Evolutionary conservation across 1,140 invertebrate genomes (phyloP), one percentile per base, ranked within the genome.

Genomic region (Lordiphosa stackelbergi): DNA sequence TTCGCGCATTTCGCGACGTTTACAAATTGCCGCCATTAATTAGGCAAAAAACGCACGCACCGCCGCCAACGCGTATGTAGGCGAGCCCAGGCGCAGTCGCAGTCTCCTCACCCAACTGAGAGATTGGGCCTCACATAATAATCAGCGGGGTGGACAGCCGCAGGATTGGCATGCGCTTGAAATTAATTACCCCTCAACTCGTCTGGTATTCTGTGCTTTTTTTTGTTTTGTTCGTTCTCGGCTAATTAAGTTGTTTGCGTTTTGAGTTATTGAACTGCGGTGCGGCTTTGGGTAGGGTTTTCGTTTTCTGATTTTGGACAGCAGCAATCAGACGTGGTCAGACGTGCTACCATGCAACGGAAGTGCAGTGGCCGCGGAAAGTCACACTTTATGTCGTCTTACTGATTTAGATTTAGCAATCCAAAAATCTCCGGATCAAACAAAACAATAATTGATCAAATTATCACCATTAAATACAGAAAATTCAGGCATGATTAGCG

Each of bases 11-110:
- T 79, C 59, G 71, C 71, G 79, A 85, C 79, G 81, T 85, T 85
- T 85, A 85, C 81, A 85, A 85, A 85, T 85, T 85, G 73, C 79
- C 56, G 71, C 71, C 74, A 85, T 85, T 85, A 85, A 85, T 85
- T 85, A 85, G 72, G 72, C 72, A 81, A 81, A 83, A 83, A 83
- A 83, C 63, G 64, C 78, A 73, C 77, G 72, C 69, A 72, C 59
- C 53, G 51, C 58, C 72, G 63, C 51, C 63, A 56, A 59, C 65
- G 72, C 53, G 12, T 54, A 16, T 40, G 74, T 79, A 71, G 74
- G 74, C 74, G 75, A 74, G 38, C 62, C 72, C 57, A 49, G 54
- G 66, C 62, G 42, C 62, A 62, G 56, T 12, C 43, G 7, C 43
- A 34, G 24, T 28, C 43, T 34, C 24, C 13, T 31, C 43, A 34